Conservation (phyloP, 2,797 vertebrate genomes). For the Falco columbarius region DNA sequence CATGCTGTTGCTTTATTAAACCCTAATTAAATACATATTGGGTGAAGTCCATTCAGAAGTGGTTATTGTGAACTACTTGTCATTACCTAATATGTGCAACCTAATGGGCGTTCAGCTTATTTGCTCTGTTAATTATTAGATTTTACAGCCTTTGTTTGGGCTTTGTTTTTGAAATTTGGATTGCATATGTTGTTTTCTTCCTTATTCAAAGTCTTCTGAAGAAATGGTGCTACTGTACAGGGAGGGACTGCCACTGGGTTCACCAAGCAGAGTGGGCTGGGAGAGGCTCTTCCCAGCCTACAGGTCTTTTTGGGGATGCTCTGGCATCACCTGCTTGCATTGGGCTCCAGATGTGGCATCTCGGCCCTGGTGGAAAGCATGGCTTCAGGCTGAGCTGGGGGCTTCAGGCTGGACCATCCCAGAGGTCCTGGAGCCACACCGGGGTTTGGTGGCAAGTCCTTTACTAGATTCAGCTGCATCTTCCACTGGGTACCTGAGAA, state of each 20-base stretch:
- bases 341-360: background rate
- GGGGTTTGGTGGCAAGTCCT: background rate
- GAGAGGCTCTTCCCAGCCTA: background rate
- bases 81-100: constrained; percentile 59
- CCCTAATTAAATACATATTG: constrained; percentile 74
- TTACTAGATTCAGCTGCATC: background rate
- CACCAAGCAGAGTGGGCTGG: background rate
- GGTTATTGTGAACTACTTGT: constrained; percentile 60
- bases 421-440: background rate
- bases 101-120: constrained; percentile 54
- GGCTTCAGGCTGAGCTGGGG: background rate
- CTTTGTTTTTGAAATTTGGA: constrained; percentile 26
- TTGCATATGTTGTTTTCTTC: background rate
- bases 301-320: background rate
- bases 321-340: background rate
- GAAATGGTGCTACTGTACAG: background rate
- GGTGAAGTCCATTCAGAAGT: constrained; percentile 63
- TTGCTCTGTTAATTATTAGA: constrained; percentile 61
- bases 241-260: background rate
- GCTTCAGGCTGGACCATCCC: background rate
- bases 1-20: constrained; percentile 74
- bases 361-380: rapidly evolving
- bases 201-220: background rate
- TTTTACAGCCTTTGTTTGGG: constrained; percentile 42
- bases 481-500: background rate